Percentiles rank a stretch among this genome's conserved stretches.
These are phyloP conservation scores for Aradophagus sp. DNA, from an alignment of 1,140 invertebrate species.

Conservation along the genomic window DNA sequence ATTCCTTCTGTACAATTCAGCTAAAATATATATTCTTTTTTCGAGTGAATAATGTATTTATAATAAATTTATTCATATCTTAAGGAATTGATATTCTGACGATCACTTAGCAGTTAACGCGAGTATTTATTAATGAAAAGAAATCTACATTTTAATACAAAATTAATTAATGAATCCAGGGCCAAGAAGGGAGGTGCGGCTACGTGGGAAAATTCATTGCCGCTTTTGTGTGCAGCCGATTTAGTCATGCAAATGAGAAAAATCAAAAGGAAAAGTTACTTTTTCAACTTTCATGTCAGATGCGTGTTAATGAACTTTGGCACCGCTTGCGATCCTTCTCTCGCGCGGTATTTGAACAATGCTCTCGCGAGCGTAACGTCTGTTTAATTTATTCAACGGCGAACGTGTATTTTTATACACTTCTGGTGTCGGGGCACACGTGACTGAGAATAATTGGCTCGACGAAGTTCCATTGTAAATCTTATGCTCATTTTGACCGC, in stretches of 20 bases:
- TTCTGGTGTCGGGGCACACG: too few species aligned
- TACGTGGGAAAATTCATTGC: conserved; percentile 35
- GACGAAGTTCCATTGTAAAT: conserved; percentile 19
- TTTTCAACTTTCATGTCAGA: conserved; percentile 26
- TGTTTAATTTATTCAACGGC: conserved; percentile 17
- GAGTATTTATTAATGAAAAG: conserved; percentile 32
- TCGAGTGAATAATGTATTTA: too few species aligned
- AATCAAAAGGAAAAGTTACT: conserved; percentile 30
- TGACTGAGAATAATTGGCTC: too few species aligned
- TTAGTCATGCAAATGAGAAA: conserved; percentile 41
- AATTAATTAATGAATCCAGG: conserved; percentile 38
- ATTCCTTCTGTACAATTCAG: too few species aligned
- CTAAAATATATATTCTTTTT: too few species aligned
- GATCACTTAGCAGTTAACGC: too few species aligned
- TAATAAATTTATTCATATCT: too few species aligned
- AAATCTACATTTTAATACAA: conserved; percentile 41
- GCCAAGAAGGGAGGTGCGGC: conserved; percentile 21
- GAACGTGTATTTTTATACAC: conserved; percentile 9
- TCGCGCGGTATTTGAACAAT: conserved; percentile 1
- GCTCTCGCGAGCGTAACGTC: background rate
- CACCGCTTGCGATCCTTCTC: background rate
- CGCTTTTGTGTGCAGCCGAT: conserved; percentile 29
- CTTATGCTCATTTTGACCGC: conserved; percentile 7
- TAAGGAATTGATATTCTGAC: too few species aligned
- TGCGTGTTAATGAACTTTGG: conserved; percentile 37